These are phyloP conservation scores for Pachyuromys duprasi DNA, from an alignment of 2,797 vertebrate genomes.

Conservation along the genomic window DNA sequence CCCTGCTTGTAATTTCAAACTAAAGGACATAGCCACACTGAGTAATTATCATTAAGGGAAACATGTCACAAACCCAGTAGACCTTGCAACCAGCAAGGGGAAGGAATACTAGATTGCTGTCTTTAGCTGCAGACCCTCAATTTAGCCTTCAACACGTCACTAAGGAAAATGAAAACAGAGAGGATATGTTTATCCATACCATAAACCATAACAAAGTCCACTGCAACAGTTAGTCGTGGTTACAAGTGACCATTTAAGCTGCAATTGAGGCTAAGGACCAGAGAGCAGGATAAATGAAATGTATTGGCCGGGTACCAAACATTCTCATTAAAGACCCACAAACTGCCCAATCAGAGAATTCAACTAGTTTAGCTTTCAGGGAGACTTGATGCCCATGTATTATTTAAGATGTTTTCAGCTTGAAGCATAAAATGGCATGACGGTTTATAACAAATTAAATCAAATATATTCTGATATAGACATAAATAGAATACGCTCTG, in stretches of 20 bases:
- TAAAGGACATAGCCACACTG: background rate
- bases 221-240: slow-evolving; percentile 6
- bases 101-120: background rate
- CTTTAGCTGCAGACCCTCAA: background rate
- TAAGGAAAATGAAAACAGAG: background rate
- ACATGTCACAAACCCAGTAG: background rate
- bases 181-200: slow-evolving; percentile 26
- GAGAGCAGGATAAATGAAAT: background rate
- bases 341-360: background rate
- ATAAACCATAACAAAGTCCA: slow-evolving; percentile 30
- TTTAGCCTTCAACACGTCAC: slow-evolving; percentile 18
- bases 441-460: slow-evolving; percentile 61
- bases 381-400: background rate
- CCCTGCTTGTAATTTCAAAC: slow-evolving; percentile 39
- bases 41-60: background rate
- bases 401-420: slow-evolving; percentile 48
- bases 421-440: slow-evolving; percentile 55
- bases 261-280: background rate
- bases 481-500: background rate
- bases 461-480: background rate
- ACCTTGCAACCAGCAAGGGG: background rate
- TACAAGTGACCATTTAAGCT: slow-evolving; percentile 25
- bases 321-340: slow-evolving; percentile 42
- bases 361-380: background rate
- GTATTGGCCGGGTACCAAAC: background rate